Conservation (phyloP, 2,113 vertebrate species). For the Nestor notabilis region DNA sequence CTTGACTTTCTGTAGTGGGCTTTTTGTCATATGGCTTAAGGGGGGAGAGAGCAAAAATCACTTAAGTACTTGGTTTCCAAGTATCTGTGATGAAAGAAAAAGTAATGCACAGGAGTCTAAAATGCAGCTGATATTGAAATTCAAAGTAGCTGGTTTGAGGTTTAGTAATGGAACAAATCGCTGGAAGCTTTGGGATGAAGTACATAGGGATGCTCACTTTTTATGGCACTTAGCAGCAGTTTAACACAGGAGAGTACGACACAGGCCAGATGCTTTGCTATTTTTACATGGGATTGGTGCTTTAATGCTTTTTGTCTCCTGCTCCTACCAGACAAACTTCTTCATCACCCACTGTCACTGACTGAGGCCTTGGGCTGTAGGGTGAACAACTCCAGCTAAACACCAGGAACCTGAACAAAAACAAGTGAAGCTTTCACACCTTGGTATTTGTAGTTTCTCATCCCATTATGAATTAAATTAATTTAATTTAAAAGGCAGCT, state of each 20-base stretch:
- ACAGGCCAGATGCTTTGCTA: background rate
- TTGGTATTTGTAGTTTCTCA: background rate
- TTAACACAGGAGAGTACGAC: background rate
- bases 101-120: background rate
- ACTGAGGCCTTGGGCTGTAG: background rate
- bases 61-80: background rate
- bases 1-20: background rate
- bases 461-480: background rate
- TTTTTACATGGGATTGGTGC: background rate
- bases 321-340: background rate
- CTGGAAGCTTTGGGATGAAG: background rate
- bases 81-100: background rate
- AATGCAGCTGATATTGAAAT: background rate
- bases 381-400: background rate
- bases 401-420: background rate
- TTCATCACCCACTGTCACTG: background rate
- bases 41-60: background rate
- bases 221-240: background rate
- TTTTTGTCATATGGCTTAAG: background rate
- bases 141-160: background rate
- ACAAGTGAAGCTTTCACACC: background rate
- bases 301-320: background rate
- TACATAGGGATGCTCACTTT: background rate
- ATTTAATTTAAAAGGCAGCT: background rate
- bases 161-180: background rate